phyloP scores from a whole-genome alignment of 2,113 vertebrate genomes.

The Eupsittula cactorum region DNA sequence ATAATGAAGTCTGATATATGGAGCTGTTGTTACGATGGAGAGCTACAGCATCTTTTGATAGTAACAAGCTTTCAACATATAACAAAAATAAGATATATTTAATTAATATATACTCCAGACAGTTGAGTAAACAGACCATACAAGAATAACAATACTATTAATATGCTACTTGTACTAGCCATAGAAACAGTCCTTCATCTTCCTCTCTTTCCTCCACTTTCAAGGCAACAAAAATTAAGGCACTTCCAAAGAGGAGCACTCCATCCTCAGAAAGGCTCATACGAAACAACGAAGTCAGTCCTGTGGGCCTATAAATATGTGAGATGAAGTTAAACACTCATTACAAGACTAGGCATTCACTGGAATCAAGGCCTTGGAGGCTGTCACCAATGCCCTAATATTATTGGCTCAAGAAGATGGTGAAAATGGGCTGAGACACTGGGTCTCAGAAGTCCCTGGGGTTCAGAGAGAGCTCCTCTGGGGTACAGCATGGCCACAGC shows the following conservation, averaged over 20 bases:
- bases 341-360: background rate
- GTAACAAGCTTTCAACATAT: background rate
- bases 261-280: background rate
- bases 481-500: background rate
- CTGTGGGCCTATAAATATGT: background rate
- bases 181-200: background rate
- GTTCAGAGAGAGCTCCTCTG: background rate
- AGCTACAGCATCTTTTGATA: background rate
- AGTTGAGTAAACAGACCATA: background rate
- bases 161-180: background rate
- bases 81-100: background rate
- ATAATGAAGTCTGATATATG: background rate
- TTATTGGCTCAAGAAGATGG: background rate
- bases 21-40: background rate
- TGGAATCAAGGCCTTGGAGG: background rate
- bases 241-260: background rate
- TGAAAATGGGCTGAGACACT: background rate
- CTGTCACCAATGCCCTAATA: background rate
- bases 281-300: background rate
- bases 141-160: background rate
- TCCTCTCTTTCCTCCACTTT: background rate
- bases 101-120: background rate
- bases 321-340: background rate
- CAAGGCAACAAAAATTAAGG: background rate
- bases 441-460: background rate